Base-by-base conservation (phyloP, 2,797 vertebrate genomes). In the Dendrocincla fuliginosa region DNA sequence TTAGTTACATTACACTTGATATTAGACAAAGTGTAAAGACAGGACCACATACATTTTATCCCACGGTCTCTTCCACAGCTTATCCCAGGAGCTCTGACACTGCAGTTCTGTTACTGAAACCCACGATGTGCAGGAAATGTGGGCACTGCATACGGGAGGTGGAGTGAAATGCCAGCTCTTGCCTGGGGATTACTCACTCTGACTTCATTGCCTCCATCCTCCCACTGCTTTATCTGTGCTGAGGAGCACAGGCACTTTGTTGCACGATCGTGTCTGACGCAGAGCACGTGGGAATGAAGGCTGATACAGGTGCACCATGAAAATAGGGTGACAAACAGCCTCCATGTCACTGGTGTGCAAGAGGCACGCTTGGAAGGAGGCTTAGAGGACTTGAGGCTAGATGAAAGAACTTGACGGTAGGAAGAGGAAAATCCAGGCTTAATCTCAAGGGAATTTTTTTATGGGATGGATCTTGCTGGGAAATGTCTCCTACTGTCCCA, bases 151-250 rank as follows among this genome's bases (percentile, higher is more conserved):
- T 2, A n/a, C 46, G 0, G 92, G 93, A 89, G 87, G n/a, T 84
- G 76, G 90, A 95, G 47, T 84, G 79, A 96, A 96, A 94, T 96
- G 92, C 88, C 95, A 96, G 0, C 95, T 93, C 70, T 85, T 86
- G 95, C 44, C 73, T 94, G 80, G 70, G 65, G 55, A 94, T 96
- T 97, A 94, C 85, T 97, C 95, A 97, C 73, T 93, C 83, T 81
- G 90, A 93, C 85, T 95, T 95, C 61, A 79, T 73, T 96, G 95
- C 90, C 87, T 95, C 47, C 73, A 64, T 94, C 94, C 94, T 91
- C 96, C 96, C 91, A 95, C 95, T 90, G 60, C 73, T 93, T 76
- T 30, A 56, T 91, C 87, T 78, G 65, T 0, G 0, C 57, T 81
- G 82, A 70, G 46, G 35, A 96, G 78, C 87, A 69, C 87, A 81